Evolutionary conservation across 92 coral and sea anemone genomes (phyloP).

Genomic region (Actinostola sp.): DNA sequence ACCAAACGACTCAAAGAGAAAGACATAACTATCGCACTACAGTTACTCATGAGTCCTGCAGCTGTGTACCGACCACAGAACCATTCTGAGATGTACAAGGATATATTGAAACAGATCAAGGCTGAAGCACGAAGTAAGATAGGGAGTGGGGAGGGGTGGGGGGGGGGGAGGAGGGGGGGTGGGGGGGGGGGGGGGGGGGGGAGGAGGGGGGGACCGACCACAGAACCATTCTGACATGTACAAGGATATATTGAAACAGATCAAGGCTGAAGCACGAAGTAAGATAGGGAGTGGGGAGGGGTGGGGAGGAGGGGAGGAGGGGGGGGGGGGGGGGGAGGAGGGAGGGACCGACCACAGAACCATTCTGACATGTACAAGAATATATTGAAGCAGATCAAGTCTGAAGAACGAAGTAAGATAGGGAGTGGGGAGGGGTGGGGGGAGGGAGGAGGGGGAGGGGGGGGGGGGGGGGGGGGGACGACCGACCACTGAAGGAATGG

Average conservation of each 20-base stretch:
- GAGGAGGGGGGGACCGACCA: conserved; percentile 37
- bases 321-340: background rate
- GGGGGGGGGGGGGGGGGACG: too few relatives aligned
- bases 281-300: conserved; percentile 10
- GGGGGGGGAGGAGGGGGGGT: background rate
- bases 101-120: conserved; percentile 62
- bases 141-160: background rate
- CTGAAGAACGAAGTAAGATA: too few relatives aligned
- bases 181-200: too few relatives aligned
- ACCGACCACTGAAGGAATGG: too few relatives aligned
- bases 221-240: conserved; percentile 61
- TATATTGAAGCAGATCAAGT: too few relatives aligned
- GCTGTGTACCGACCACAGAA: conserved; percentile 69
- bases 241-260: conserved; percentile 55
- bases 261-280: conserved; percentile 87
- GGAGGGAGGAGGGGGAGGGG: too few relatives aligned
- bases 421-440: too few relatives aligned
- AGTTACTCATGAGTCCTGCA: conserved; percentile 58
- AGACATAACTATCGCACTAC: conserved; percentile 66
- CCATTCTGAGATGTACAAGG: conserved; percentile 62
- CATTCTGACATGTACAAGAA: too few relatives aligned
- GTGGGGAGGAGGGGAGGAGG: background rate
- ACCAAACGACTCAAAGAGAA: conserved; percentile 55
- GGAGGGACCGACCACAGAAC: background rate
- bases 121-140: conserved; percentile 82